A percentile compares a stretch with the other conserved stretches of the same genome.
Evolutionary conservation across 2,797 vertebrate genomes (phyloP).

Genomic region (Pseudotriccus pelzelni): DNA sequence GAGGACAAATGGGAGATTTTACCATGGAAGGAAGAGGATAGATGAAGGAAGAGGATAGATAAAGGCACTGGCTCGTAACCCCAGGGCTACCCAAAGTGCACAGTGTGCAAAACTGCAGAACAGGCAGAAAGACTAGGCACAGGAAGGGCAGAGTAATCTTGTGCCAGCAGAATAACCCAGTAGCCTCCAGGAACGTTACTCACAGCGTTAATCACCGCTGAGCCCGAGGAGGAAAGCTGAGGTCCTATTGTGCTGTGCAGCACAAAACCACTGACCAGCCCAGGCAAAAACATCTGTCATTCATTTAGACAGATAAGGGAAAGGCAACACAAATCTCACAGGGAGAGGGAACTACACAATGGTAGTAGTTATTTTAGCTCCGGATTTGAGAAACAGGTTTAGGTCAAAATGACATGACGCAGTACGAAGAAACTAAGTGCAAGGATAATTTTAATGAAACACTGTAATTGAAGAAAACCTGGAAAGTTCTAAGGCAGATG

Average conservation of each 20-base stretch:
- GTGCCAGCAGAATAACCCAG: conserved; percentile 4
- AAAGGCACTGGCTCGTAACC: not conserved
- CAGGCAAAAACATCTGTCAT: not conserved
- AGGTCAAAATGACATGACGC: not conserved
- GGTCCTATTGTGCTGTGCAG: not conserved
- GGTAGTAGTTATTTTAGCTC: not conserved
- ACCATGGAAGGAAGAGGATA: not conserved
- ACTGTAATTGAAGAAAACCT: conserved; percentile 26
- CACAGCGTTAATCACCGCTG: not conserved
- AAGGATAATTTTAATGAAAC: conserved; percentile 2
- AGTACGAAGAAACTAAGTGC: not conserved
- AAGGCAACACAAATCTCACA: not conserved
- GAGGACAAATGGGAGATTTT: not conserved
- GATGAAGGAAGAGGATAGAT: not conserved
- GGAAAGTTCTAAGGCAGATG: not conserved
- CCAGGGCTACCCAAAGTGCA: not conserved
- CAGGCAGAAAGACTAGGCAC: not conserved
- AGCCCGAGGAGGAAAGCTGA: not conserved
- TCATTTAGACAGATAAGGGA: conserved; percentile 20
- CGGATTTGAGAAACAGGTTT: not conserved
- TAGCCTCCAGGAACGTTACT: not conserved
- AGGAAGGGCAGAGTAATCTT: not conserved
- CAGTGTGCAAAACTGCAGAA: not conserved
- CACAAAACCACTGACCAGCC: not conserved
- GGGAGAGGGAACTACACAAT: not conserved